Evolutionary conservation across 2,888 invertebrate species (phyloP).

Genomic region (Xestoiulus laeticollis): DNA sequence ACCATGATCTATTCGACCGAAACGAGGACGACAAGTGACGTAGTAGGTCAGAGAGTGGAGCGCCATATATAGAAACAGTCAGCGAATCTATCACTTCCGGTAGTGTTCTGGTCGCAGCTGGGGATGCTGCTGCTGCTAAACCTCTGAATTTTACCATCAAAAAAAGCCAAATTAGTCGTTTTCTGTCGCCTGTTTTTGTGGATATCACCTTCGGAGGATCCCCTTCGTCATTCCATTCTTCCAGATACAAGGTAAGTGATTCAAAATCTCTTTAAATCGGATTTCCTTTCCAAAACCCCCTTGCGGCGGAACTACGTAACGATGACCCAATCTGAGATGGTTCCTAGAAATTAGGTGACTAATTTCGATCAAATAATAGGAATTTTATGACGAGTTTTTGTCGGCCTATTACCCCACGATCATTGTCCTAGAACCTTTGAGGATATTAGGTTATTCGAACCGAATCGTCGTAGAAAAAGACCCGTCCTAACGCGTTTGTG

Average conservation of each 20-base stretch:
- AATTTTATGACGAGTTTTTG: not conserved
- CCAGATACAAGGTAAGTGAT: not conserved
- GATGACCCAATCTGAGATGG: conserved; percentile 1
- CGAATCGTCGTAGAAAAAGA: not conserved
- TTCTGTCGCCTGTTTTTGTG: not conserved
- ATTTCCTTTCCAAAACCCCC: not conserved
- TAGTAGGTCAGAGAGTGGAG: not conserved
- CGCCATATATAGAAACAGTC: conserved; percentile 5
- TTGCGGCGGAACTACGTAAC: not conserved
- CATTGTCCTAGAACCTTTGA: not conserved
- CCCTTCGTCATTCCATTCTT: not conserved
- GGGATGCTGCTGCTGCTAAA: not conserved
- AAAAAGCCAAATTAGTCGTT: not conserved
- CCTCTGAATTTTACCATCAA: not conserved
- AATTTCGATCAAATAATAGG: not conserved
- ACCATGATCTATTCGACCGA: not conserved
- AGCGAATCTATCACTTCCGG: not conserved
- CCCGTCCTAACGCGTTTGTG: not conserved
- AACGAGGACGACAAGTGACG: not conserved
- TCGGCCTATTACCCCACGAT: not conserved
- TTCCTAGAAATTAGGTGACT: not conserved
- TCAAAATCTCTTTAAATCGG: not conserved
- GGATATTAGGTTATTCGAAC: not conserved
- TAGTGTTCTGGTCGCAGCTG: not conserved
- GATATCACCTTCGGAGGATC: not conserved